These are phyloP conservation scores for Bos taurus DNA, from an alignment of 2,113 vertebrate species.

Conservation along the genomic window DNA sequence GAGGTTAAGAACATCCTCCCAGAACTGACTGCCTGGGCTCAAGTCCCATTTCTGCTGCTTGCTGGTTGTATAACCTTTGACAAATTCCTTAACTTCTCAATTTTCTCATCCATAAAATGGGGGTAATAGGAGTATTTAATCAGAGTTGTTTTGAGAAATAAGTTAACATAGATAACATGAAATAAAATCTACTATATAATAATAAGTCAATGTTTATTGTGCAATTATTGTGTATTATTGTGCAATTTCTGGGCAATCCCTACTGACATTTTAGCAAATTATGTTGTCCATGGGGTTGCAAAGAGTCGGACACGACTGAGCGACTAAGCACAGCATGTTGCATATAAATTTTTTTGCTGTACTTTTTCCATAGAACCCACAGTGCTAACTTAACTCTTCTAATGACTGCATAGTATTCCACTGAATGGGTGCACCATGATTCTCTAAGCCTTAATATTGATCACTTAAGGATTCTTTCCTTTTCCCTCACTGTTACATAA, in stretches of 20 bases:
- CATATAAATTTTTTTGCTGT: neutral
- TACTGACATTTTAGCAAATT: neutral
- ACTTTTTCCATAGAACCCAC: neutral
- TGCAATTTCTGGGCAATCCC: neutral
- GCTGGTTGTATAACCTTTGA: neutral
- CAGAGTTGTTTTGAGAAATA: neutral
- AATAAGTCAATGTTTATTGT: neutral
- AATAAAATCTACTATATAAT: neutral
- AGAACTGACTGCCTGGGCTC: neutral
- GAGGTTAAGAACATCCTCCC: neutral
- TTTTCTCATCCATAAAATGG: neutral
- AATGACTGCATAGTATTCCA: neutral
- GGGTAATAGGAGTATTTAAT: neutral
- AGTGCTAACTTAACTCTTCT: neutral
- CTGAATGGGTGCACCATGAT: rapidly evolving
- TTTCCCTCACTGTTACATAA: neutral
- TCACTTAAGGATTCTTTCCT: neutral
- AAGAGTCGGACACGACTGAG: neutral
- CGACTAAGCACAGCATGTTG: neutral
- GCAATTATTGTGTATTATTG: neutral
- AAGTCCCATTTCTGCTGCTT: neutral
- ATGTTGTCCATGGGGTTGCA: neutral
- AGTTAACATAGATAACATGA: neutral
- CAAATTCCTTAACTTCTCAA: neutral
- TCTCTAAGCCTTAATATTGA: neutral